Evolutionary conservation across 2,888 invertebrate species (phyloP).

Genomic region (Polia nebulosa): DNA sequence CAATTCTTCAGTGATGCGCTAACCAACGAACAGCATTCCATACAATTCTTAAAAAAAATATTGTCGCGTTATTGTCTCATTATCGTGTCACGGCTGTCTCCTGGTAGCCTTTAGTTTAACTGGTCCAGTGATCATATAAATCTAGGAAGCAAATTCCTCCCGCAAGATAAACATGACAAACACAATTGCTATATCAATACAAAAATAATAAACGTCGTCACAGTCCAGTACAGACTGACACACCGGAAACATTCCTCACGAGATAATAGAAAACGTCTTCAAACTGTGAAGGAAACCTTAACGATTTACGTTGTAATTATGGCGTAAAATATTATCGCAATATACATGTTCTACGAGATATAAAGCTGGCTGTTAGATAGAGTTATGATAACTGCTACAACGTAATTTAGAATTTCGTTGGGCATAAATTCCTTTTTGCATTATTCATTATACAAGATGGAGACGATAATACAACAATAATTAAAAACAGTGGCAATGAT

Average conservation of each 20-base stretch:
- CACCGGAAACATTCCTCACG: constrained; percentile 57
- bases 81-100: too few relatives aligned
- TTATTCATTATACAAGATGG: too few relatives aligned
- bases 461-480: too few relatives aligned
- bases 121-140: too few relatives aligned
- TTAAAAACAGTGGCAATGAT: too few relatives aligned
- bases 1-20: too few relatives aligned
- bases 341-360: constrained; percentile 20
- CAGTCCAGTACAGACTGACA: constrained; percentile 18
- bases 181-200: constrained; percentile 30
- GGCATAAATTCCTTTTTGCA: neutral
- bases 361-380: constrained; percentile 3
- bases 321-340: constrained; percentile 38
- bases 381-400: constrained; percentile 24
- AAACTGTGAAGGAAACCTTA: constrained; percentile 31
- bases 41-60: too few relatives aligned
- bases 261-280: constrained; percentile 43
- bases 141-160: neutral
- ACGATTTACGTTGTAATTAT: constrained; percentile 42
- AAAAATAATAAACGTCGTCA: constrained; percentile 39
- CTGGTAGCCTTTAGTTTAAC: too few relatives aligned
- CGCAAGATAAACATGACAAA: constrained; percentile 20
- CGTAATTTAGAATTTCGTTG: constrained; percentile 15
- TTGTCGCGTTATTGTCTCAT: too few relatives aligned
- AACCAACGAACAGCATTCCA: too few relatives aligned